These are phyloP conservation scores for Gopherus evgoodei DNA, from an alignment of 2,113 vertebrate genomes.

Conservation along the genomic window DNA sequence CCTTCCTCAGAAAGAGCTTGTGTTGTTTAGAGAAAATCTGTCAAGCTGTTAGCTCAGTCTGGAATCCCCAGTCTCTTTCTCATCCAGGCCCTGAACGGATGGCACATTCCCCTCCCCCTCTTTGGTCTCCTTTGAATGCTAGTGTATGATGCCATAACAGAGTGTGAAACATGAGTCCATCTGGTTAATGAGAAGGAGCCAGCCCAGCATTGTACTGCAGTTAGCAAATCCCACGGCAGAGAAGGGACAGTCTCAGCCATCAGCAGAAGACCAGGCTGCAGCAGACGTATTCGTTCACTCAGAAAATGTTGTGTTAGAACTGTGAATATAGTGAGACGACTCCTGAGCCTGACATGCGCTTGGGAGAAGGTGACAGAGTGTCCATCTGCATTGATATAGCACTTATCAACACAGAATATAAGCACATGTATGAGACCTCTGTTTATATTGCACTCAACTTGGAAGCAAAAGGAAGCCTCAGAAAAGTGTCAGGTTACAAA, in stretches of 20 bases:
- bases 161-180: neutral
- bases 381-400: neutral
- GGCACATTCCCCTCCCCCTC: neutral
- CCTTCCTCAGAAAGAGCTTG: neutral
- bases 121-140: neutral
- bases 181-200: neutral
- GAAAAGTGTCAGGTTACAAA: constrained; percentile 47
- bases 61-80: neutral
- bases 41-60: neutral
- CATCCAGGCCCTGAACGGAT: neutral
- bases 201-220: neutral
- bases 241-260: neutral
- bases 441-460: constrained; percentile 45
- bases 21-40: constrained; percentile 11
- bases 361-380: neutral
- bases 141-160: fast-evolving
- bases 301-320: neutral
- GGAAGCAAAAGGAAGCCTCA: neutral
- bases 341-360: neutral
- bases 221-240: neutral
- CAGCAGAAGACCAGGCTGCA: neutral
- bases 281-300: neutral
- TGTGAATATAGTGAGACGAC: neutral
- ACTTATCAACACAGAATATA: neutral
- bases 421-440: neutral